Percentiles rank a stretch among this genome's conserved stretches.
These are phyloP conservation scores for Steatornis caripensis DNA, from an alignment of 2,113 vertebrate species.

Conservation along the genomic window DNA sequence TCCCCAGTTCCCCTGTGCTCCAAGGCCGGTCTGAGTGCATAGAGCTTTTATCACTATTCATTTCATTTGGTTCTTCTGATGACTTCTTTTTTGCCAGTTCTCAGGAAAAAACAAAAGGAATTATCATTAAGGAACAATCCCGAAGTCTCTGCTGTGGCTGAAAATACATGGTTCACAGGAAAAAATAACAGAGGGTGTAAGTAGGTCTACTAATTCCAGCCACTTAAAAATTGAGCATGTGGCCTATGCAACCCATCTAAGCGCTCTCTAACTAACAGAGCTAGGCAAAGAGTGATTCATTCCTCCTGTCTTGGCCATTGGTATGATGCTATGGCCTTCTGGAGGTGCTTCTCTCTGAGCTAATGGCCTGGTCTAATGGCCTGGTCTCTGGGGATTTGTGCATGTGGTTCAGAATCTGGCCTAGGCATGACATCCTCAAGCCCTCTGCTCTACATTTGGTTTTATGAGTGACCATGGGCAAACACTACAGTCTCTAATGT, in stretches of 20 bases:
- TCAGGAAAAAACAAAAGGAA: neutral
- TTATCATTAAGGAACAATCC: neutral
- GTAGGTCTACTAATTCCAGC: neutral
- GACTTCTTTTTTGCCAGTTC: neutral
- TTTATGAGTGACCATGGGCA: neutral
- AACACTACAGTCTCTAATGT: neutral
- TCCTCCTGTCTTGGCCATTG: neutral
- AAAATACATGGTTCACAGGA: neutral
- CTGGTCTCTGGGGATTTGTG: neutral
- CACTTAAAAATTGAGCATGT: neutral
- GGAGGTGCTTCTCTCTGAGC: neutral
- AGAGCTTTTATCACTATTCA: neutral
- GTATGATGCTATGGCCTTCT: neutral
- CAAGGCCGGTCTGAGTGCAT: neutral
- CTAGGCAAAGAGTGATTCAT: neutral
- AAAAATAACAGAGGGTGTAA: neutral
- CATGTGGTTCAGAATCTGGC: neutral
- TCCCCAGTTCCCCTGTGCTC: neutral
- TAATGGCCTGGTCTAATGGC: neutral
- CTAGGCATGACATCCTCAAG: neutral
- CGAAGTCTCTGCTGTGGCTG: neutral
- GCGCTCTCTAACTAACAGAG: neutral
- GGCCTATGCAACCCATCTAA: neutral
- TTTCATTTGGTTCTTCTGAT: neutral
- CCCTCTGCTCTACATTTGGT: neutral